Evolutionary conservation across 2,888 invertebrate species (phyloP).

Genomic region (Eristalinus sepulchralis): DNA sequence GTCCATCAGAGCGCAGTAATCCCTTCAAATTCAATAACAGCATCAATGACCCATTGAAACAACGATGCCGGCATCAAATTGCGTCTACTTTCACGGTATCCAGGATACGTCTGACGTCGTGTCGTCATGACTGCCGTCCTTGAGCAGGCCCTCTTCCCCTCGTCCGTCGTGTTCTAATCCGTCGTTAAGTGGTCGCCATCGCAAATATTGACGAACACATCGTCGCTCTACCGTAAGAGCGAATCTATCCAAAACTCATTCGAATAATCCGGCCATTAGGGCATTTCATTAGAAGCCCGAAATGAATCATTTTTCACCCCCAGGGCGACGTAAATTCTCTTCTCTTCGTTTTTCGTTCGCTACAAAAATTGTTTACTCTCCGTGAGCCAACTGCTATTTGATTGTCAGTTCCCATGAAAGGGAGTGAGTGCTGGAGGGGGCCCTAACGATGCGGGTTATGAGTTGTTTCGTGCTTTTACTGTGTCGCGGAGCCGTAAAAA

Average conservation of each 20-base stretch:
- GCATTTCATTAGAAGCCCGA: conserved; percentile 2
- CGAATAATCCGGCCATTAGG: not conserved
- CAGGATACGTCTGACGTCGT: not conserved
- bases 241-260: not conserved
- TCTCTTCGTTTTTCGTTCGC: not conserved
- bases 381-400: not conserved
- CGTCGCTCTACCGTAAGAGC: not conserved
- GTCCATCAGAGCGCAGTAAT: not conserved
- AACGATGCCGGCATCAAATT: not conserved
- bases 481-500: not conserved
- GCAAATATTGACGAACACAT: conserved; percentile 15
- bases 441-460: not conserved
- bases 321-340: not conserved
- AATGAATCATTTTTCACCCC: conserved; percentile 1
- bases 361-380: not conserved
- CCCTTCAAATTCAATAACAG: not conserved
- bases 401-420: not conserved
- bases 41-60: not conserved
- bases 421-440: not conserved
- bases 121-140: not conserved
- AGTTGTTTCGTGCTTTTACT: not conserved
- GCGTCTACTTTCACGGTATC: not conserved
- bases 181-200: not conserved
- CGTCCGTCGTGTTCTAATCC: not conserved
- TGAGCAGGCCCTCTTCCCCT: not conserved